These are phyloP conservation scores for Cervus canadensis DNA, from an alignment of 2,113 vertebrate genomes.

Conservation along the genomic window DNA sequence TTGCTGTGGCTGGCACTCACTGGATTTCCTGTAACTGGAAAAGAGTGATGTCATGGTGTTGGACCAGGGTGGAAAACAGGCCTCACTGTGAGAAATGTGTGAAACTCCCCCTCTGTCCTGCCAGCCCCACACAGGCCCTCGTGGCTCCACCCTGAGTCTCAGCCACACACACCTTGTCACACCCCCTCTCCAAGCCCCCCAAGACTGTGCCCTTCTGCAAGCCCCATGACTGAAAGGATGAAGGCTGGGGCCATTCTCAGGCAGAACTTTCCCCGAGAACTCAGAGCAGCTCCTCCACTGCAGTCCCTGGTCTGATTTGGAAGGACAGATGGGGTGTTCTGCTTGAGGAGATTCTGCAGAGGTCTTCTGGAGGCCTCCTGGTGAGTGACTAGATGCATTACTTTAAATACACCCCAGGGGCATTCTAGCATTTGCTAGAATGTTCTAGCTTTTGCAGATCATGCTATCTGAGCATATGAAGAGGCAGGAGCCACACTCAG, in stretches of 20 bases:
- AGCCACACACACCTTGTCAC: background rate
- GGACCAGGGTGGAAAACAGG: background rate
- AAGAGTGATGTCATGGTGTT: slow-evolving; percentile 48
- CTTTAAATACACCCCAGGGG: background rate
- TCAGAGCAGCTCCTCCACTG: background rate
- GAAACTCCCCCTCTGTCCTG: background rate
- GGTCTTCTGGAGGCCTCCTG: background rate
- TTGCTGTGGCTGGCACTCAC: background rate
- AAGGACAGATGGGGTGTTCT: background rate
- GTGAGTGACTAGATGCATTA: background rate
- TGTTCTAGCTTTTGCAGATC: background rate
- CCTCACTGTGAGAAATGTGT: background rate
- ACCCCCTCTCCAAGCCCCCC: background rate
- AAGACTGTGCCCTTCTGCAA: background rate
- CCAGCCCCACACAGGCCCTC: background rate
- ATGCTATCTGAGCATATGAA: background rate
- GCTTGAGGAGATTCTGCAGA: background rate
- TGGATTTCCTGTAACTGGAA: slow-evolving; percentile 57
- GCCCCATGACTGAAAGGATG: background rate
- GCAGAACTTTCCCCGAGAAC: background rate
- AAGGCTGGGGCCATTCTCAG: background rate
- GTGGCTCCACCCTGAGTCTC: fast-evolving
- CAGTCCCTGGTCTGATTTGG: background rate
- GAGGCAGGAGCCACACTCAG: background rate
- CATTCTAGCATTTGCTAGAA: background rate